These are phyloP conservation scores for Artemisiospiza belli DNA, from an alignment of 2,113 vertebrate species.

Conservation along the genomic window DNA sequence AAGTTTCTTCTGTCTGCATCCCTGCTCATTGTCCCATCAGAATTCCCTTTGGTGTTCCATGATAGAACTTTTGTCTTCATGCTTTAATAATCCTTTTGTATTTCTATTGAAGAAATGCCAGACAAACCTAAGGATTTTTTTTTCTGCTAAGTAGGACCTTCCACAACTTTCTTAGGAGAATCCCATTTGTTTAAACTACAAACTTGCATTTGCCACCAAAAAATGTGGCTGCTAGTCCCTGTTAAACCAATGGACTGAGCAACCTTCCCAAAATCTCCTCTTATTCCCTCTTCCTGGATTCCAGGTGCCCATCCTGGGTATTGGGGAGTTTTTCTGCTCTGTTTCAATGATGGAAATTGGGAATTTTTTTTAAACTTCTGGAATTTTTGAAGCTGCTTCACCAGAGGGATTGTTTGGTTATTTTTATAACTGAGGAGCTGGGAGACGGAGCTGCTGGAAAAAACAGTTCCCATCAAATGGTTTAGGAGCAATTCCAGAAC, in stretches of 20 bases:
- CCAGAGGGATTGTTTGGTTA: not conserved
- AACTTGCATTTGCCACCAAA: not conserved
- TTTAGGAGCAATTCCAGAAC: not conserved
- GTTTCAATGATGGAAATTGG: not conserved
- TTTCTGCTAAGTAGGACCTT: not conserved
- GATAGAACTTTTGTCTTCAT: not conserved
- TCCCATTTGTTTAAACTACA: not conserved
- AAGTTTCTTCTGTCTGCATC: not conserved
- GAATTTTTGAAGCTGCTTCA: not conserved
- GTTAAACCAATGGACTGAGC: not conserved
- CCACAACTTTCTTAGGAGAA: not conserved
- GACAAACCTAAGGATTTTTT: not conserved
- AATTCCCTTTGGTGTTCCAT: not conserved
- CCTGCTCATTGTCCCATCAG: not conserved
- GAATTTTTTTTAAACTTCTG: not conserved
- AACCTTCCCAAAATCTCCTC: not conserved
- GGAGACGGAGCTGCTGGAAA: not conserved
- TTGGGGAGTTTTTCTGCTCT: not conserved
- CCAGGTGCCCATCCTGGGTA: not conserved
- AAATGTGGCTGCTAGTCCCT: not conserved
- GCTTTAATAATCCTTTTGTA: not conserved
- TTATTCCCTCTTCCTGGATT: not conserved
- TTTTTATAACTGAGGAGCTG: not conserved
- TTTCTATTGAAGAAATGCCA: not conserved
- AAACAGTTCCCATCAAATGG: not conserved